Base-by-base conservation (phyloP, 2,888 invertebrate genomes). In the Caenorhabditis parvicauda region DNA sequence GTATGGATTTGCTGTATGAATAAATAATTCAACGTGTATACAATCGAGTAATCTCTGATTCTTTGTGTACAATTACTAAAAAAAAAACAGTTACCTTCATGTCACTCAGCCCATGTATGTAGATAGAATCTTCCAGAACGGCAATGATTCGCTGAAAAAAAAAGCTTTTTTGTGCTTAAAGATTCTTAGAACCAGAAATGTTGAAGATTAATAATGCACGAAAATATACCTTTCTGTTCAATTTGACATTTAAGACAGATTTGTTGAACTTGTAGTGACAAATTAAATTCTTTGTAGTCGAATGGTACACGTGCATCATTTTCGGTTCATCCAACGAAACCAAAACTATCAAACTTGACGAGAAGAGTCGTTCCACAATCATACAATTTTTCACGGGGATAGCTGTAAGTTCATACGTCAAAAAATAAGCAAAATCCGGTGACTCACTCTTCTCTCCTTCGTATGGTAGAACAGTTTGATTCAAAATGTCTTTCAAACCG, bases 221-320 rank as follows among this genome's bases (percentile, higher is more conserved):
- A 17, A 42, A 14, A 85, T 87, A 86, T 84, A 89, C 90, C 81
- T 89, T 89, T 84, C 96, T 88, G 84, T 96, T 96, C 64, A 96
- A 87, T 84, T 92, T 91, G 61, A 96, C 93, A 62, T 91, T 90
- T 79, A 95, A 86, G 82, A 96, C 94, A 59, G 93, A 92, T 84
- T 95, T 94, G 68, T 92, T 90, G 67, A 89, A 90, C 82, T 90
- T 90, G 85, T 94, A 94, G 84, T 93, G 92, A 85, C 94, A 95
- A 82, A 96, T 96, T 27, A 66, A 63, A 37, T 67, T 67, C 3
- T 58, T 49, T 54, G 62, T 93, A 83, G 92, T 92, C 85, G 93
- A 95, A 85, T 96, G 96, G 84, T 92, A 94, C 64, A 96, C 92
- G 86, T 91, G 90, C 81, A 93, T 87, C 80, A 87, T 90, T 82